phyloP scores from a whole-genome alignment of 2,888 invertebrate species.

The Resseliella maxima region DNA sequence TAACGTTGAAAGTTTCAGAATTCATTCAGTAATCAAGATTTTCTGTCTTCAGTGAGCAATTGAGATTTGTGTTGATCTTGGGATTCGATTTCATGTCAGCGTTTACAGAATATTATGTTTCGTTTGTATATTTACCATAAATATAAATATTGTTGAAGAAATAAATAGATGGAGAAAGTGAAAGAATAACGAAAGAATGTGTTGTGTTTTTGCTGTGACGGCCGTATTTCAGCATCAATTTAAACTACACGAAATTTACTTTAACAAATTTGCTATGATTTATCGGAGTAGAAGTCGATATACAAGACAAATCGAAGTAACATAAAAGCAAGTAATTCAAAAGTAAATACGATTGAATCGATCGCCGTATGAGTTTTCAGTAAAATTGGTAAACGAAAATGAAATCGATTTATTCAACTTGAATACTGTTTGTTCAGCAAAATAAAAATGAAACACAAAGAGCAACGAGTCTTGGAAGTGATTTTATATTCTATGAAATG shows the following conservation, averaged over 20 bases:
- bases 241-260: background rate
- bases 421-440: background rate
- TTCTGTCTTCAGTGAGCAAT: background rate
- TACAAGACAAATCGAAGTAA: background rate
- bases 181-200: no score
- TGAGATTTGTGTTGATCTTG: background rate
- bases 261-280: background rate
- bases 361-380: background rate
- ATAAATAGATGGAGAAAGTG: no score
- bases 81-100: no score
- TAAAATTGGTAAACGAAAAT: background rate
- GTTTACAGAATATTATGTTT: no score
- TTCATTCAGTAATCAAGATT: no score
- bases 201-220: no score
- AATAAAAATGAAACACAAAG: background rate
- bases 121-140: background rate
- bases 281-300: background rate
- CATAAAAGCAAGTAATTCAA: background rate
- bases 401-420: background rate
- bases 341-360: background rate
- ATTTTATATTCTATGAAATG: background rate
- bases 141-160: background rate
- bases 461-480: background rate
- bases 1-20: no score
- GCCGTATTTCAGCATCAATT: no score